Base-by-base conservation (phyloP, 2,113 vertebrate genomes). In the Gnathonemus echidnorhynchus region DNA sequence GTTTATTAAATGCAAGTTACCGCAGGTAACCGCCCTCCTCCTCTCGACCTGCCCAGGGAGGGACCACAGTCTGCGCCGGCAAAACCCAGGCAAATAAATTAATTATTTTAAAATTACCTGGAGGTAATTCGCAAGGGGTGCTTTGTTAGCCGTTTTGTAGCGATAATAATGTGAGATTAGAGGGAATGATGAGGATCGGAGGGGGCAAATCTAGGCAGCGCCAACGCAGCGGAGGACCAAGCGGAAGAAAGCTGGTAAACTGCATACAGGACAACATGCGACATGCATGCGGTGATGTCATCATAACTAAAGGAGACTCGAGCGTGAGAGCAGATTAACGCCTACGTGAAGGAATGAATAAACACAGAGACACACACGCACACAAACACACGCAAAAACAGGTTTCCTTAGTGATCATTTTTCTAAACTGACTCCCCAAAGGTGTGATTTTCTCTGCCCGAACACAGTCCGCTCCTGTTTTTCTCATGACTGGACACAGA, bases 1-100 rank as follows among this genome's bases (percentile, higher is more conserved):
- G 46, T 85, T 90, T 87, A 89, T 90, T 88, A 84, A 17, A 90
- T 90, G 58, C 89, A 90, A 52, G 88, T 89, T 87, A 84, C 27
- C 19, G 24, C 74, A 27, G 85, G 66, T 35, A 42, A 42, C 39
- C 3, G 3, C 46, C 24, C 19, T 21, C 31, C 21, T 31, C 24
- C 58, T 77, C 74, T 39, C 9, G 15, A 77, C 70, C 31, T 31
- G 70, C 70, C 19, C 21, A 45, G 35, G 17, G 21, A 48, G 83
- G 27, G 10, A 15, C 27, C 11, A 15, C 10, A 31, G 10, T 24
- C 17, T n/a, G 24, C 10, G 53, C n/a, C 1, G 9, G 86, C 13
- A 52, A 27, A 87, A 35, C 5, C 49, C 15, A 53, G 17, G 85
- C 85, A 87, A 27, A 87, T 48, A 45, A 39, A 77, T 35, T 0